Conservation (phyloP, 2,888 invertebrate species). For the Anticlea derivata region DNA sequence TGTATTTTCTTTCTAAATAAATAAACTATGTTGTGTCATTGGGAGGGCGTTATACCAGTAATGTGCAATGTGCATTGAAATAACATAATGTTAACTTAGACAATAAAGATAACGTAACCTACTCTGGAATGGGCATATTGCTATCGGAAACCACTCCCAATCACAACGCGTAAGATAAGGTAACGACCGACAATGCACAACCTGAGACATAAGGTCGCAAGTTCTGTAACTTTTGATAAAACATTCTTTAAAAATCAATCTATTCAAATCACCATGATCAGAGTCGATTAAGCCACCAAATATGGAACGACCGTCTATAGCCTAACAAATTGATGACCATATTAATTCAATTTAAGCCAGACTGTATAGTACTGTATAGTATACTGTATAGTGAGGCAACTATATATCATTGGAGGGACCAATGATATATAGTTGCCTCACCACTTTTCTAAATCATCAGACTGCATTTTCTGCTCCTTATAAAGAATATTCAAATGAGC, state of each 20-base stretch:
- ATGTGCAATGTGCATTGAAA: conserved; percentile 3
- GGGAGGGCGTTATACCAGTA: background rate
- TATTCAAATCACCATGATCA: conserved; percentile 12
- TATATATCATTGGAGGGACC: too few relatives aligned
- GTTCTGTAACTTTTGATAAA: background rate
- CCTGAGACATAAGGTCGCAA: conserved; percentile 4
- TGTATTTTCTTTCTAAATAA: too few relatives aligned
- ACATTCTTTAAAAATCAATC: conserved; percentile 10
- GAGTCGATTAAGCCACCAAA: conserved; percentile 32
- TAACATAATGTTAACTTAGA: conserved; percentile 9
- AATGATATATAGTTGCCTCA: conserved; percentile 55
- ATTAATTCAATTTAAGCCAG: conserved; percentile 70
- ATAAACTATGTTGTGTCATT: too few relatives aligned
- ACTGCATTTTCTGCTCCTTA: conserved; percentile 56
- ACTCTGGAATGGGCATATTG: conserved; percentile 6
- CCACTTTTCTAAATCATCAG: conserved; percentile 67
- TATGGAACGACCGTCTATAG: conserved; percentile 47
- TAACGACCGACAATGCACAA: background rate
- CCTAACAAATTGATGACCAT: conserved; percentile 59
- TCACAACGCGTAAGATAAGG: conserved; percentile 9
- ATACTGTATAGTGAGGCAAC: too few relatives aligned
- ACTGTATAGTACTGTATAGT: too few relatives aligned
- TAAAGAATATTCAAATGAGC: conserved; percentile 66
- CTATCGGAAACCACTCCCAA: conserved; percentile 17
- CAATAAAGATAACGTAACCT: conserved; percentile 12